Conservation (phyloP, 37 sponge, comb jelly and placozoan species). For the Theonella swinhoei region DNA sequence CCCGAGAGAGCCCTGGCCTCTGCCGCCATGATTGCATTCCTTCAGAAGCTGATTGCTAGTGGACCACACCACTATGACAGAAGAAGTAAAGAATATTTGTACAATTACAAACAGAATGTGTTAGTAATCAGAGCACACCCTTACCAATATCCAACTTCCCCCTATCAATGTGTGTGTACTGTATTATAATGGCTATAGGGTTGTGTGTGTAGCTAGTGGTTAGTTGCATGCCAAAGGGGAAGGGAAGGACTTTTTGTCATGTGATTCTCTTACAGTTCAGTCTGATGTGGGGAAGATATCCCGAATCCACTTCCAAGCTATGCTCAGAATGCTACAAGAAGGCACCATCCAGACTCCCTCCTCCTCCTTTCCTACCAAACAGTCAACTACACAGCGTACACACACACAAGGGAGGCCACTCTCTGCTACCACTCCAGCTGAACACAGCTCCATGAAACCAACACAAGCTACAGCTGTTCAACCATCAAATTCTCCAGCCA, state of each 20-base stretch:
- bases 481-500: background rate
- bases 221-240: too few species aligned
- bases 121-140: too few species aligned
- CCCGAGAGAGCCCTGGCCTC: constrained; percentile 78
- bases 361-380: background rate
- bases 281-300: constrained; percentile 43
- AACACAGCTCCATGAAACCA: background rate
- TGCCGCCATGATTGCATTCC: constrained; percentile 80
- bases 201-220: too few species aligned
- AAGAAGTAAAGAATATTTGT: constrained; percentile 33
- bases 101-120: background rate
- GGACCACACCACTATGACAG: constrained; percentile 59
- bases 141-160: background rate
- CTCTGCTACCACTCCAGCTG: background rate
- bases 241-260: too few species aligned
- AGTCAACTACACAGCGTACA: too few species aligned
- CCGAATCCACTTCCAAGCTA: constrained; percentile 63
- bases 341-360: background rate
- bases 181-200: background rate
- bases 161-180: background rate
- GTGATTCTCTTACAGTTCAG: constrained; percentile 47
- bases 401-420: background rate
- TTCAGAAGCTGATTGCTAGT: constrained; percentile 38
- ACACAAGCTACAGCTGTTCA: background rate
- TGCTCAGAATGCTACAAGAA: constrained; percentile 48